Conservation (phyloP, 1,140 invertebrate genomes). For the Hycleus phaleratus region DNA sequence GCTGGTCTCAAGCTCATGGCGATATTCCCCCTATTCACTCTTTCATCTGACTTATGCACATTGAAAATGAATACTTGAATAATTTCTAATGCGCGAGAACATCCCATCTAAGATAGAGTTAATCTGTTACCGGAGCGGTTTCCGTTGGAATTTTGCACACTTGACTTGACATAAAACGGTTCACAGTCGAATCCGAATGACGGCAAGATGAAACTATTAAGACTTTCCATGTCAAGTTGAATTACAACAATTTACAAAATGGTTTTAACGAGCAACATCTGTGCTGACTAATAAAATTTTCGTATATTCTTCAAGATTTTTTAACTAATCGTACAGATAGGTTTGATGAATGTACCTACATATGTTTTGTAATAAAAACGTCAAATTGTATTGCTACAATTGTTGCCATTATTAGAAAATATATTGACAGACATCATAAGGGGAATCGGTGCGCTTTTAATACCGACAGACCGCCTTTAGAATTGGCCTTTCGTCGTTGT, state of each 20-base stretch:
- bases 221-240: conserved; percentile 10
- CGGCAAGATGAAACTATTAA: conserved; percentile 19
- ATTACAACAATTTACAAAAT: conserved; percentile 5
- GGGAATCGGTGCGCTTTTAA: background rate
- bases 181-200: conserved; percentile 3
- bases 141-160: conserved; percentile 11
- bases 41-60: conserved; percentile 23
- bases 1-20: conserved; percentile 21
- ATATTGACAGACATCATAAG: background rate
- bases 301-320: too few species aligned
- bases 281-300: background rate
- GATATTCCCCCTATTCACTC: too few species aligned
- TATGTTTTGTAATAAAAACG: conserved; percentile 1
- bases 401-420: background rate
- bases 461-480: background rate
- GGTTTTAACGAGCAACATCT: conserved; percentile 10
- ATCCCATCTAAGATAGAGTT: conserved; percentile 1
- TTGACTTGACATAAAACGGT: conserved; percentile 10
- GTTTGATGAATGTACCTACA: too few species aligned
- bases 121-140: conserved; percentile 11
- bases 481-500: background rate
- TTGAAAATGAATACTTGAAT: conserved; percentile 27
- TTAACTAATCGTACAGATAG: too few species aligned
- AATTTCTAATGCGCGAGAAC: conserved; percentile 5
- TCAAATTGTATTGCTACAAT: background rate